phyloP scores from a whole-genome alignment of 2,113 vertebrate species.

The Drymodes brunneopygia region DNA sequence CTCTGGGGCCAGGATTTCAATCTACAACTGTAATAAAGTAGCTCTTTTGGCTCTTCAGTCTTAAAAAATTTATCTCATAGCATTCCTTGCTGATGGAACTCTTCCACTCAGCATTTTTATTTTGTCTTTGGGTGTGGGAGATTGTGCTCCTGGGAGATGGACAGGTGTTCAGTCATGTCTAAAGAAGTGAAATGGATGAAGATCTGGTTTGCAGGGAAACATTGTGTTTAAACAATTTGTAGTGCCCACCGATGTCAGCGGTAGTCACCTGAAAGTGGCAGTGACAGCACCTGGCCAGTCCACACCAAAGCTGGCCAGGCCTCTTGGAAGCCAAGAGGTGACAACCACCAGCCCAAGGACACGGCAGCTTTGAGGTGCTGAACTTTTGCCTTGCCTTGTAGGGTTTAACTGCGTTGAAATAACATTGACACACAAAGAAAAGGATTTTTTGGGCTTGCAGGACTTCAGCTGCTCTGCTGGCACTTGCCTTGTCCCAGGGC shows the following conservation, averaged over 20 bases:
- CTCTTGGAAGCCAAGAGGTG: not conserved
- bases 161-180: not conserved
- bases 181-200: not conserved
- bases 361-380: not conserved
- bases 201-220: not conserved
- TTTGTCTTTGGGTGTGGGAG: not conserved
- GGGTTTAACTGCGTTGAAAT: not conserved
- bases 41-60: not conserved
- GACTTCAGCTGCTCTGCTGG: not conserved
- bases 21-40: not conserved
- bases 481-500: not conserved
- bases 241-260: accelerated
- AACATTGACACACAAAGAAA: not conserved
- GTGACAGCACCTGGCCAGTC: not conserved
- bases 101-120: not conserved
- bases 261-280: not conserved
- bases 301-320: not conserved
- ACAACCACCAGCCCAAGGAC: not conserved
- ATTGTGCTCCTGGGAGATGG: not conserved
- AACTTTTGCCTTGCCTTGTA: not conserved
- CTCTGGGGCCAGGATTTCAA: not conserved
- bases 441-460: not conserved
- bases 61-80: not conserved
- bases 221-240: not conserved
- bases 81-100: not conserved